phyloP scores from a whole-genome alignment of 1,140 invertebrate genomes.

The Sitodiplosis mosellana region DNA sequence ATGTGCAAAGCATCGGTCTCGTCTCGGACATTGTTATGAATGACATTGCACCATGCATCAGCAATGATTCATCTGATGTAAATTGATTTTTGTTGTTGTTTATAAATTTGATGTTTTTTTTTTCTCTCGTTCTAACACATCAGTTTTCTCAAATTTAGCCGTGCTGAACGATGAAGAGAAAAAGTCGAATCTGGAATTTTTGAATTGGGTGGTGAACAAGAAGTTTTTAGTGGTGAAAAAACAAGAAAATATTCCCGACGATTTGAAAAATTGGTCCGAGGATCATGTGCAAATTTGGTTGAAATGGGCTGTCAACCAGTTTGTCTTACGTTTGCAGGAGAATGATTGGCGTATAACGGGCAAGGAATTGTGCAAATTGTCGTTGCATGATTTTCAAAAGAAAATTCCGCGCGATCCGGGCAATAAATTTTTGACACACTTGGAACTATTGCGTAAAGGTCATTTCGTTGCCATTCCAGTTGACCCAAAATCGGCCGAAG shows the following conservation, averaged over 20 bases:
- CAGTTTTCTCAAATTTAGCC: too few species aligned
- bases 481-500: conserved; percentile 5
- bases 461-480: conserved; percentile 50
- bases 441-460: conserved; percentile 76
- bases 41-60: too few species aligned
- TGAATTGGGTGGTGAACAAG: conserved; percentile 66
- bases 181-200: conserved; percentile 27
- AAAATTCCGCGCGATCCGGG: conserved; percentile 67
- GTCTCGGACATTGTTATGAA: too few species aligned
- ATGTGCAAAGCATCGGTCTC: too few species aligned
- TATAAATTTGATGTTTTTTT: too few species aligned
- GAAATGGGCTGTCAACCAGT: conserved; percentile 79
- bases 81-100: too few species aligned
- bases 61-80: too few species aligned
- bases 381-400: conserved; percentile 36
- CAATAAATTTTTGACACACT: conserved; percentile 86
- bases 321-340: conserved; percentile 48
- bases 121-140: too few species aligned
- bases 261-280: conserved; percentile 41
- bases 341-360: conserved; percentile 59
- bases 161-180: conserved; percentile 5
- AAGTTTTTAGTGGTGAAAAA: conserved; percentile 60
- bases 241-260: conserved; percentile 43
- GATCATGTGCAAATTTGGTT: conserved; percentile 78
- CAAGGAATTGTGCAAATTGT: conserved; percentile 49